phyloP scores from a whole-genome alignment of 2,888 invertebrate genomes.

The Eretmocerus hayati region DNA sequence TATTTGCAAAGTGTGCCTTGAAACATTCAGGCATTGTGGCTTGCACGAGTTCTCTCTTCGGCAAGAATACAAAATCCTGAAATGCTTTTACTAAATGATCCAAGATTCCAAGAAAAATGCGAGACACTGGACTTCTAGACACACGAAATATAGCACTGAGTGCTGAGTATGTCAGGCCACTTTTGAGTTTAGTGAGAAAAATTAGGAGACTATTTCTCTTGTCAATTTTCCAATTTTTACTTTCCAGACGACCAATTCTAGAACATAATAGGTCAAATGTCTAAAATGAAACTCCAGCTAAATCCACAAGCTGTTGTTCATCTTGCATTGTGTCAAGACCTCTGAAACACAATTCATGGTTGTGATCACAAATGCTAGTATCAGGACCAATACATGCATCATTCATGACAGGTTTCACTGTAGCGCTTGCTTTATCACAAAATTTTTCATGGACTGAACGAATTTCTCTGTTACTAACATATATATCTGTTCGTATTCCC shows the following conservation, averaged over 20 bases:
- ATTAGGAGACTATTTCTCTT: slow-evolving; percentile 24
- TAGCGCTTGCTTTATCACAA: slow-evolving; percentile 2
- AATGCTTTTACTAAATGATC: slow-evolving; percentile 5
- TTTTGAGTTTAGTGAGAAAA: slow-evolving; percentile 26
- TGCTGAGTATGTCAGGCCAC: slow-evolving; percentile 24
- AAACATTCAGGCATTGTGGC: slow-evolving; percentile 10
- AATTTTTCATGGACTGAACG: neutral
- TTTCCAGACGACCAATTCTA: slow-evolving; percentile 7
- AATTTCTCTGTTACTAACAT: neutral
- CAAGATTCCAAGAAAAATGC: slow-evolving; percentile 15
- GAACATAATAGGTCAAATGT: slow-evolving; percentile 20
- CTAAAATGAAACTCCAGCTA: slow-evolving; percentile 19
- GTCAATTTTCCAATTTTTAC: slow-evolving; percentile 17
- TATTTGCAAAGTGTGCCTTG: slow-evolving; percentile 6
- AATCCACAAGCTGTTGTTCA: slow-evolving; percentile 18
- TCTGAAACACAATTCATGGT: no score
- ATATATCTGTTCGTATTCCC: slow-evolving; percentile 17
- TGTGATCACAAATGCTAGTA: no score
- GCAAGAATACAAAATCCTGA: slow-evolving; percentile 9
- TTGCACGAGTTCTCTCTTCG: slow-evolving; percentile 4
- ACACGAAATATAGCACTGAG: slow-evolving; percentile 22
- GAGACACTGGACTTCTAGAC: slow-evolving; percentile 23
- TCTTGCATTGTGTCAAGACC: slow-evolving; percentile 20
- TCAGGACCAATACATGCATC: no score
- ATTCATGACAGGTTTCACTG: slow-evolving; percentile 9